Evolutionary conservation across 2,113 vertebrate species (phyloP).

Genomic region (Boleophthalmus pectinirostris): DNA sequence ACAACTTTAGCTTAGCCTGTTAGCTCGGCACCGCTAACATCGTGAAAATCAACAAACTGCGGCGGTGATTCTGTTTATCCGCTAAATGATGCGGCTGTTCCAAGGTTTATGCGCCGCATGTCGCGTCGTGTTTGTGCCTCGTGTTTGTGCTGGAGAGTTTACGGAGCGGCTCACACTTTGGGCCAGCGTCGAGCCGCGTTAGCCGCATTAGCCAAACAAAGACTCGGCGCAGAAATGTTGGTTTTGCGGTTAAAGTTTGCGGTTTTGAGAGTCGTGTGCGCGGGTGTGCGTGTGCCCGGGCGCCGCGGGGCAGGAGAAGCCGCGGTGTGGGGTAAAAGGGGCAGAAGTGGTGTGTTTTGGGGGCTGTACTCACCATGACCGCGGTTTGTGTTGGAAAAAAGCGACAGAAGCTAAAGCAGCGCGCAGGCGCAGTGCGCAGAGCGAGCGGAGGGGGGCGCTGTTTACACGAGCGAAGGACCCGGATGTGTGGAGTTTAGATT

Average conservation of each 20-base stretch:
- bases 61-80: background rate
- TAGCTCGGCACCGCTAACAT: background rate
- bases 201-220: constrained; percentile 10
- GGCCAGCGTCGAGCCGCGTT: no score
- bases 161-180: no score
- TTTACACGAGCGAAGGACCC: background rate
- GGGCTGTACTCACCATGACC: background rate
- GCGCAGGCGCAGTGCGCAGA: background rate
- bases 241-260: background rate
- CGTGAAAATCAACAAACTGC: background rate
- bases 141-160: no score
- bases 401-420: background rate
- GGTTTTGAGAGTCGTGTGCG: background rate
- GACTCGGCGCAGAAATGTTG: background rate
- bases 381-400: background rate
- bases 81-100: no score
- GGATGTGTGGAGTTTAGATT: no score
- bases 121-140: background rate
- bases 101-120: background rate
- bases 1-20: constrained; percentile 10
- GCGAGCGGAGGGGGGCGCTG: background rate
- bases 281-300: background rate
- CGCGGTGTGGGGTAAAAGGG: background rate
- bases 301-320: background rate
- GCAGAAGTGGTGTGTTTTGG: background rate